Evolutionary conservation across 2,113 vertebrate genomes (phyloP).

Genomic region (Syngnathus typhle): DNA sequence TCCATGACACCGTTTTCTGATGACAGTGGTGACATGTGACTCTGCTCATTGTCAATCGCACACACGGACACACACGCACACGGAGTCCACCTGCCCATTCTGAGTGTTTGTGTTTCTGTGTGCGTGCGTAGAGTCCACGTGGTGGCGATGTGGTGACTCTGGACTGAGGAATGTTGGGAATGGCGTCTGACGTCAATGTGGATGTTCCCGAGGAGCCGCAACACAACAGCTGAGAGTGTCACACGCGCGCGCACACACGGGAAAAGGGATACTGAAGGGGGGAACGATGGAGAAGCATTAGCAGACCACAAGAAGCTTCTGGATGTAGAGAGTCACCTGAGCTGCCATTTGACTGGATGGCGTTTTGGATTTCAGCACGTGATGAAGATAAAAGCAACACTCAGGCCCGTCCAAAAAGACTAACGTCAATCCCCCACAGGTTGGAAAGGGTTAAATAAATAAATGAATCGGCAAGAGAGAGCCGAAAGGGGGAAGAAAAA

Average conservation of each 20-base stretch:
- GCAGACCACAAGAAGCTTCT: not conserved
- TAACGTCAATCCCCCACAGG: too few relatives aligned
- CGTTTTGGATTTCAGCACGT: slow-evolving; percentile 20
- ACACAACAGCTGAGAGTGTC: slow-evolving; percentile 70
- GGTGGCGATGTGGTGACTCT: slow-evolving; percentile 51
- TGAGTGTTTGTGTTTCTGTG: slow-evolving; percentile 2
- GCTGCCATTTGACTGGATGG: slow-evolving; percentile 4
- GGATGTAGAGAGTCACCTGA: slow-evolving; percentile 27
- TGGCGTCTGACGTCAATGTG: slow-evolving; percentile 75
- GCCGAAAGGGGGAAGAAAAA: not conserved
- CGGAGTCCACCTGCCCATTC: slow-evolving; percentile 4
- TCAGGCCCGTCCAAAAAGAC: not conserved
- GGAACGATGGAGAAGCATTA: not conserved
- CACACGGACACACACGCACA: slow-evolving; percentile 29
- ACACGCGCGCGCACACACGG: not conserved
- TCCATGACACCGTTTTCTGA: slow-evolving; percentile 56
- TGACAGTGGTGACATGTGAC: slow-evolving; percentile 56
- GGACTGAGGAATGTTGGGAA: slow-evolving; percentile 70
- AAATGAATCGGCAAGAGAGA: not conserved
- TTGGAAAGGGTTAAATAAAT: too few relatives aligned
- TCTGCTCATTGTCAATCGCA: slow-evolving; percentile 59
- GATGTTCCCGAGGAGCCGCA: slow-evolving; percentile 68
- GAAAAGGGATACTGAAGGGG: slow-evolving; percentile 13
- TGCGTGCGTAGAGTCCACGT: slow-evolving; percentile 22
- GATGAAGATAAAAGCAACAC: not conserved